Percentiles rank a stretch among this genome's conserved stretches.
These are phyloP conservation scores for Apamea sordens DNA, from an alignment of 2,888 invertebrate genomes.

Conservation along the genomic window DNA sequence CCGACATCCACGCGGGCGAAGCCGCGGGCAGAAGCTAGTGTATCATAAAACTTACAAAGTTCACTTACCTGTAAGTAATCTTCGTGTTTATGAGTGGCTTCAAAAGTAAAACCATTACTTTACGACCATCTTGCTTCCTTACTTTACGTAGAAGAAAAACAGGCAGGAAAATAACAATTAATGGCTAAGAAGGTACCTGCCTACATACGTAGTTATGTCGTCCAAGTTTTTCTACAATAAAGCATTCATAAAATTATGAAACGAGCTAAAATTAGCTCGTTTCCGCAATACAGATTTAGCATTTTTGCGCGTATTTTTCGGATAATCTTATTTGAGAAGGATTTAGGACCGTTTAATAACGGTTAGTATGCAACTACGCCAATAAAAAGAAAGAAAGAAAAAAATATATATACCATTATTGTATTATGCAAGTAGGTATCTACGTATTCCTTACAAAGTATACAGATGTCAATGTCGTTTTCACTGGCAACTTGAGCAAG, in stretches of 20 bases:
- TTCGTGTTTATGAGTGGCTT: slow-evolving; percentile 46
- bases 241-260: background rate
- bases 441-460: slow-evolving; percentile 3
- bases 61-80: slow-evolving; percentile 49
- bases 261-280: background rate
- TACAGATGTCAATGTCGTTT: slow-evolving; percentile 44
- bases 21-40: too few relatives aligned
- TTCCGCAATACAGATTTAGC: background rate
- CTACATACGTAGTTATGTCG: too few relatives aligned
- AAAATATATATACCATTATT: background rate
- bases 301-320: background rate
- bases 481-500: slow-evolving; percentile 50
- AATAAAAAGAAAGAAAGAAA: too few relatives aligned
- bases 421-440: background rate
- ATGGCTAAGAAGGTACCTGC: background rate
- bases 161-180: slow-evolving; percentile 1
- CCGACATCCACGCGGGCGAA: too few relatives aligned
- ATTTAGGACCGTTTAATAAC: background rate
- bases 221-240: background rate
- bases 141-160: slow-evolving; percentile 21
- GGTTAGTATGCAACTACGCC: background rate
- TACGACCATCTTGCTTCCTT: slow-evolving; percentile 37
- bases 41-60: slow-evolving; percentile 56
- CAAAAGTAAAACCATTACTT: slow-evolving; percentile 29
- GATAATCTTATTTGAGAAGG: background rate